Evolutionary conservation across 2,113 vertebrate genomes (phyloP).

Genomic region (Dasyprocta punctata): DNA sequence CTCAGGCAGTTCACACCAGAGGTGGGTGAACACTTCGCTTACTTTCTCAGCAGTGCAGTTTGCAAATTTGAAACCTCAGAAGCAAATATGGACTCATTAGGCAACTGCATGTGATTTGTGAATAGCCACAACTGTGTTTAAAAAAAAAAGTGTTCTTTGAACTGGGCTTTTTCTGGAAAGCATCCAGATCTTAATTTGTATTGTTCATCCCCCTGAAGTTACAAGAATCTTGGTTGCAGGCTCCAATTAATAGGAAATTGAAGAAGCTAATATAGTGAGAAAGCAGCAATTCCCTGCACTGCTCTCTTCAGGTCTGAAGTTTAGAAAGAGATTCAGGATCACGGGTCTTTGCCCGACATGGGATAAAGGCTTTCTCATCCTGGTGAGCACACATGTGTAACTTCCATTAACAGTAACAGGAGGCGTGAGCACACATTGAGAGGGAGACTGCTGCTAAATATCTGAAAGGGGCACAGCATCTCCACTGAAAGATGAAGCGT

Average conservation of each 20-base stretch:
- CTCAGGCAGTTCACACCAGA: constrained; percentile 74
- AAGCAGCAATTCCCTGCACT: constrained; percentile 85
- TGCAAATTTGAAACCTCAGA: constrained; percentile 83
- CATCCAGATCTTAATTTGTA: constrained; percentile 87
- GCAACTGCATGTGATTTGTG: constrained; percentile 84
- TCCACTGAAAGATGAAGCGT: not conserved
- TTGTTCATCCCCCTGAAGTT: constrained; percentile 86
- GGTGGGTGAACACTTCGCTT: constrained; percentile 83
- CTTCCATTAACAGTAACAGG: constrained; percentile 84
- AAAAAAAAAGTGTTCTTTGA: constrained; percentile 73
- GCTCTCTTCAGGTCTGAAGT: constrained; percentile 85
- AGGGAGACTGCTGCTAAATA: constrained; percentile 77
- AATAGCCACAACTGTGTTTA: constrained; percentile 83
- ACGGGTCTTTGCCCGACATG: constrained; percentile 81
- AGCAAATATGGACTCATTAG: constrained; percentile 86
- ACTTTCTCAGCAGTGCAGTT: constrained; percentile 84
- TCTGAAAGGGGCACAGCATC: constrained; percentile 72
- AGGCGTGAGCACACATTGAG: constrained; percentile 79
- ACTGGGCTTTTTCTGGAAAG: constrained; percentile 84
- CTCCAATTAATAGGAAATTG: constrained; percentile 89
- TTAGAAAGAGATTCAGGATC: constrained; percentile 87
- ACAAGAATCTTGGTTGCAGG: constrained; percentile 85
- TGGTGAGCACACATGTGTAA: constrained; percentile 82
- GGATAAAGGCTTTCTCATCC: constrained; percentile 83
- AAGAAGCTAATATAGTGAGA: constrained; percentile 88